Evolutionary conservation across 2,797 vertebrate genomes (phyloP).

Genomic region (Carcharodon carcharias): DNA sequence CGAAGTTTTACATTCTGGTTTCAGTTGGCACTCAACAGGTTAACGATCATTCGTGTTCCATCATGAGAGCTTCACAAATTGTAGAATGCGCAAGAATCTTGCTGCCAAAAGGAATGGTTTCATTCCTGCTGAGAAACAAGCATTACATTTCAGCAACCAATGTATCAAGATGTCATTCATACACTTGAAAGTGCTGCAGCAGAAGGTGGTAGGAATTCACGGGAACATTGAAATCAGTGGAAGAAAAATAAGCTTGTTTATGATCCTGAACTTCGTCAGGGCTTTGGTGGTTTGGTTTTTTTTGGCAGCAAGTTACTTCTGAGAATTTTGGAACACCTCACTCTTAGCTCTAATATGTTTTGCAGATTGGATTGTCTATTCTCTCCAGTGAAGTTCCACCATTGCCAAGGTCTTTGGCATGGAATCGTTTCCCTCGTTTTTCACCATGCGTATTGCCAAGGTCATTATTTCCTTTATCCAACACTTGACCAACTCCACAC

Average conservation of each 20-base stretch:
- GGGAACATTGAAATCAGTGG: neutral
- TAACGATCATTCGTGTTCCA: neutral
- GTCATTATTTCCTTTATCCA: neutral
- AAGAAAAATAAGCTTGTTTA: neutral
- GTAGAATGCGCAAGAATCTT: neutral
- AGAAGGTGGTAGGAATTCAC: neutral
- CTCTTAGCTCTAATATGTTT: neutral
- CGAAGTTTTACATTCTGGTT: neutral
- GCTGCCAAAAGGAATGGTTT: neutral
- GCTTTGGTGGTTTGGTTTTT: neutral
- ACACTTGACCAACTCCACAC: neutral
- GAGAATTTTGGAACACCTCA: neutral
- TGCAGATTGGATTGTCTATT: neutral
- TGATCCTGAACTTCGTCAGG: neutral
- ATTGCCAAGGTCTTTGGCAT: neutral
- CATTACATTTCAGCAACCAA: neutral
- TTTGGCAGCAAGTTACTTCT: neutral
- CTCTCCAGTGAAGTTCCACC: neutral
- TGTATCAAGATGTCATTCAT: neutral
- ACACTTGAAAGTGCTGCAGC: neutral
- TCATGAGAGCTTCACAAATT: neutral
- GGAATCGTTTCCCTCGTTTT: neutral
- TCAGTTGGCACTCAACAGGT: neutral
- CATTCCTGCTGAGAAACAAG: neutral
- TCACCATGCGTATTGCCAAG: neutral